Evolutionary conservation across 2,113 vertebrate species (phyloP).

Genomic region (Stegostoma tigrinum): DNA sequence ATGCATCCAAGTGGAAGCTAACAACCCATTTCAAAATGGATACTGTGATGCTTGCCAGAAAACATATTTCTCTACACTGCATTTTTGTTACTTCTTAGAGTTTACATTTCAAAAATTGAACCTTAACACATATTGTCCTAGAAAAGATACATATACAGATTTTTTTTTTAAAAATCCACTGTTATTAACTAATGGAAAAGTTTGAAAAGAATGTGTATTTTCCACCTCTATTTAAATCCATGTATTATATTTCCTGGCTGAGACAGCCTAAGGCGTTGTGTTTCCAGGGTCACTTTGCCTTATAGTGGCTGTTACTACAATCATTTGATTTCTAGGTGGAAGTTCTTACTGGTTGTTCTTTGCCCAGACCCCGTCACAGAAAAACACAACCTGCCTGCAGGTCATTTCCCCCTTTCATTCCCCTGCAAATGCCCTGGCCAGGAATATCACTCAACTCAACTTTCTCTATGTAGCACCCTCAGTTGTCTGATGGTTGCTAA

Average conservation of each 20-base stretch:
- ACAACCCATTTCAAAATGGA: conserved; percentile 37
- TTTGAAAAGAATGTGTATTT: neutral
- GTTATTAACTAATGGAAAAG: neutral
- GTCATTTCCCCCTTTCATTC: neutral
- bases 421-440: neutral
- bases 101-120: neutral
- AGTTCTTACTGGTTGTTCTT: neutral
- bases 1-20: conserved; percentile 32
- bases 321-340: neutral
- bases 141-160: neutral
- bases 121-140: neutral
- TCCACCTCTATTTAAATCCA: neutral
- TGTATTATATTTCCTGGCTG: neutral
- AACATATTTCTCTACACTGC: conserved; percentile 1
- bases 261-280: neutral
- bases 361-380: neutral
- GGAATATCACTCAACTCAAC: neutral
- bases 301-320: neutral
- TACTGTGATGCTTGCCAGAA: conserved; percentile 35
- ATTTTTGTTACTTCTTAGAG: neutral
- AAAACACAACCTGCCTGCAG: neutral
- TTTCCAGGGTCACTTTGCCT: neutral
- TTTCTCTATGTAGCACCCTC: neutral
- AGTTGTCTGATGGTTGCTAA: neutral
- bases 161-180: neutral